Conservation (phyloP, 2,113 vertebrate genomes). For the Pangasianodon gigas region DNA sequence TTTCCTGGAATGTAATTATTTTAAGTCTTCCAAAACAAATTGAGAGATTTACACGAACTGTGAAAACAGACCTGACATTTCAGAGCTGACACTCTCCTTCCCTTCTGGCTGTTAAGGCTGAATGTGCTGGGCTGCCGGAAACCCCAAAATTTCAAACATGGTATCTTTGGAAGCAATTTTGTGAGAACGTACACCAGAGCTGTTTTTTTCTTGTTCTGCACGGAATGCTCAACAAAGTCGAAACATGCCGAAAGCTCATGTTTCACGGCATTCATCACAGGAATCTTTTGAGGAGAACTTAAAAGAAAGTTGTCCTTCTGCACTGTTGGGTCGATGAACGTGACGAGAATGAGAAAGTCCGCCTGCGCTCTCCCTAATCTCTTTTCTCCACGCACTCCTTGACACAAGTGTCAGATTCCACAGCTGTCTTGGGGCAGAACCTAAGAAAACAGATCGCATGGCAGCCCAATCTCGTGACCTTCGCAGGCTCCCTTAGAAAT, state of each 20-base stretch:
- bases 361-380: slow-evolving; percentile 47
- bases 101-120: background rate
- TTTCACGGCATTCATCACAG: slow-evolving; percentile 34
- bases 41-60: background rate
- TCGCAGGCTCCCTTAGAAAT: slow-evolving; percentile 35
- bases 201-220: background rate
- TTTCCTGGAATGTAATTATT: slow-evolving; percentile 7
- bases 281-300: slow-evolving; percentile 25
- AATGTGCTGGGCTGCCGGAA: background rate
- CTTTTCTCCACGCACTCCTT: slow-evolving; percentile 39
- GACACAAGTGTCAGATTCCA: slow-evolving; percentile 62
- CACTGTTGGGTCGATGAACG: slow-evolving; percentile 24
- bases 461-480: slow-evolving; percentile 46
- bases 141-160: slow-evolving; percentile 12
- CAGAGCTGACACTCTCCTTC: background rate
- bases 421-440: slow-evolving; percentile 70
- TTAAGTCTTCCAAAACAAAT: background rate
- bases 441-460: slow-evolving; percentile 64
- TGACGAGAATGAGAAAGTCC: slow-evolving; percentile 43
- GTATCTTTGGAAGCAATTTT: slow-evolving; percentile 20
- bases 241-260: slow-evolving; percentile 24
- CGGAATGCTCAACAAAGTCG: slow-evolving; percentile 5
- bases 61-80: slow-evolving; percentile 16
- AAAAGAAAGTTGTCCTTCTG: slow-evolving; percentile 38
- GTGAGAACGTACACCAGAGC: background rate